phyloP scores from a whole-genome alignment of 2,113 vertebrate species.

The Corythornis madagascariensis region DNA sequence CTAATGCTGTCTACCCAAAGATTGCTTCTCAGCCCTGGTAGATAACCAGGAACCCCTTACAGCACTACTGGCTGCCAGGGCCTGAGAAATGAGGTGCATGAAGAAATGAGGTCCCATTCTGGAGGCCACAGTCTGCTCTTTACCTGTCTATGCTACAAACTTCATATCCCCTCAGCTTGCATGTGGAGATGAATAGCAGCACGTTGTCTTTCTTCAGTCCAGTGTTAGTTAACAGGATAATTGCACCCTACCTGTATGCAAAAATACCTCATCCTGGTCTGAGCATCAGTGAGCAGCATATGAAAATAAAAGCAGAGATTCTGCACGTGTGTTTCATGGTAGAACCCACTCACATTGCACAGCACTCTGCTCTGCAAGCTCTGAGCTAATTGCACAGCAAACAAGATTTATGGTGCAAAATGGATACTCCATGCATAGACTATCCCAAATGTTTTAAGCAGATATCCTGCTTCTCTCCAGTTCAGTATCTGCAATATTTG shows the following conservation, averaged over 20 bases:
- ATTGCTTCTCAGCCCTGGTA: neutral
- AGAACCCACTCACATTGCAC: neutral
- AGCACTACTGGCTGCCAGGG: neutral
- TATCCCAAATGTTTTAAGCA: neutral
- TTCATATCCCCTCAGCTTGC: neutral
- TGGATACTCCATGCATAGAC: neutral
- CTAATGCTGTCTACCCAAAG: neutral
- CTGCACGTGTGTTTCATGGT: neutral
- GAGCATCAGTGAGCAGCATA: neutral
- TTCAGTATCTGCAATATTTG: neutral
- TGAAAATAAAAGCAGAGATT: slow-evolving; percentile 31
- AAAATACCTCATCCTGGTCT: neutral
- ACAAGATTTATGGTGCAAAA: slow-evolving; percentile 17
- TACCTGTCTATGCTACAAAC: neutral
- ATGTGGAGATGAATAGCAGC: neutral
- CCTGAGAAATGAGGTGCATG: neutral
- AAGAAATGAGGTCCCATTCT: neutral
- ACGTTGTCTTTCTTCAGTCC: neutral
- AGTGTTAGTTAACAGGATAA: neutral
- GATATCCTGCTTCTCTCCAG: neutral
- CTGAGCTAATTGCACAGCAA: neutral
- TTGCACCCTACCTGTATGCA: neutral
- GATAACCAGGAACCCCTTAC: neutral
- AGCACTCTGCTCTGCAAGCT: neutral
- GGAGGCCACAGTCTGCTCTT: neutral